Conservation (phyloP, 1,140 invertebrate species). For the Brachionus koreanus region DNA sequence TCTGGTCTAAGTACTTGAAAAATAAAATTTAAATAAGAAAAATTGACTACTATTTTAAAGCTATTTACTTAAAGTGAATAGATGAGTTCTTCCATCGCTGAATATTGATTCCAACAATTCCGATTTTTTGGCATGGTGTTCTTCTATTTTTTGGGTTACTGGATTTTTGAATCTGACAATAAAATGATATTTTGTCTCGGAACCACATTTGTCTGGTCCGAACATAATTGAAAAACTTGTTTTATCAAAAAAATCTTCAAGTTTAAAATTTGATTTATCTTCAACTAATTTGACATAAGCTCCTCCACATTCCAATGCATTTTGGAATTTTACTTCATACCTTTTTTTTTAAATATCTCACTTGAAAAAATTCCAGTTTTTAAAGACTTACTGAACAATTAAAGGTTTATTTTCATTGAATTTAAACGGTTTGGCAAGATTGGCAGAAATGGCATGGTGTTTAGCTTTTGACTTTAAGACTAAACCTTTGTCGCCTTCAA, state of each 20-base stretch:
- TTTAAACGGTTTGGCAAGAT: conserved; percentile 73
- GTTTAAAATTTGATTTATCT: conserved; percentile 60
- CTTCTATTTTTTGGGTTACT: conserved; percentile 75
- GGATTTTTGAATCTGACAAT: conserved; percentile 95
- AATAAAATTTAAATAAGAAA: background rate
- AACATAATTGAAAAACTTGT: conserved; percentile 98
- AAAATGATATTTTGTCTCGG: conserved; percentile 91
- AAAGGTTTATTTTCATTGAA: conserved; percentile 78
- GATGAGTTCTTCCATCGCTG: conserved; percentile 89
- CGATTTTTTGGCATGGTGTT: conserved; percentile 74
- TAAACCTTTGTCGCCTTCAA: conserved; percentile 79
- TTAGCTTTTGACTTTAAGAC: conserved; percentile 90
- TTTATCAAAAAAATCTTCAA: conserved; percentile 83
- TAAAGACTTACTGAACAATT: conserved; percentile 68
- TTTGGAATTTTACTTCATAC: conserved; percentile 69
- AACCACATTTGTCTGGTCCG: conserved; percentile 97
- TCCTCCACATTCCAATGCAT: conserved; percentile 96
- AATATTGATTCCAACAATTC: conserved; percentile 81
- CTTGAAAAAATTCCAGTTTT: conserved; percentile 62
- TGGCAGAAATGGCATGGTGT: conserved; percentile 86
- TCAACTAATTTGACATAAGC: conserved; percentile 88
- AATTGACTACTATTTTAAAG: background rate
- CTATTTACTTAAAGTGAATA: conserved; percentile 70
- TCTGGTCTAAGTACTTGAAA: conserved; percentile 73
- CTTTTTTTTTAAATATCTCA: background rate